These are phyloP conservation scores for Achroia grisella DNA, from an alignment of 1,140 invertebrate genomes.

Conservation along the genomic window DNA sequence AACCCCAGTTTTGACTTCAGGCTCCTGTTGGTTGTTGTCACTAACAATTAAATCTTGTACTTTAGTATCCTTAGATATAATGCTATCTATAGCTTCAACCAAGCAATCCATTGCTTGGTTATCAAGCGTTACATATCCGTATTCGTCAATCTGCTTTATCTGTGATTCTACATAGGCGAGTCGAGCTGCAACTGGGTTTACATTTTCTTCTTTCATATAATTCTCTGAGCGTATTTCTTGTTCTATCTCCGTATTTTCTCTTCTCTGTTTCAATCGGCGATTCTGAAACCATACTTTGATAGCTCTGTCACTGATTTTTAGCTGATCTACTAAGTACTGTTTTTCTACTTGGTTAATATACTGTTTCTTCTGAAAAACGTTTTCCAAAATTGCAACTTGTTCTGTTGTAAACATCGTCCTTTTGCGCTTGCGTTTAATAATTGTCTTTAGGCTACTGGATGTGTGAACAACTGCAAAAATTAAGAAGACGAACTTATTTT, in stretches of 20 bases:
- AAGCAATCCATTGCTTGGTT: slow-evolving; percentile 24
- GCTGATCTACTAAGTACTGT: slow-evolving; percentile 18
- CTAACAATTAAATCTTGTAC: no score
- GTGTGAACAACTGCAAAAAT: no score
- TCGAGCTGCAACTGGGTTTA: slow-evolving; percentile 29
- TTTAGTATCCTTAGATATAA: slow-evolving; percentile 2
- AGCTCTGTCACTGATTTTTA: slow-evolving; percentile 32
- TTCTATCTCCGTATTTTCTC: slow-evolving; percentile 10
- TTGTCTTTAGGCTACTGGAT: slow-evolving; percentile 16
- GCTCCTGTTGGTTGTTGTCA: neutral
- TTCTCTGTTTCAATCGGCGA: slow-evolving; percentile 31
- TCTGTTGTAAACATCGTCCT: slow-evolving; percentile 40
- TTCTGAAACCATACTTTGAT: slow-evolving; percentile 57
- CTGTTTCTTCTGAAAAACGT: slow-evolving; percentile 30
- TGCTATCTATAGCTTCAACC: slow-evolving; percentile 19
- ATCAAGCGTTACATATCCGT: slow-evolving; percentile 33
- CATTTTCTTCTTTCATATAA: slow-evolving; percentile 20
- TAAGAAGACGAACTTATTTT: no score
- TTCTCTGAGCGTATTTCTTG: slow-evolving; percentile 10
- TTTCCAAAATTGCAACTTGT: slow-evolving; percentile 37
- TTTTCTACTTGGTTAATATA: slow-evolving; percentile 31
- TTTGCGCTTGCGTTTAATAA: slow-evolving; percentile 29
- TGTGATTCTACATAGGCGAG: no score
- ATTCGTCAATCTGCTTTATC: no score
- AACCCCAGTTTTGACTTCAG: slow-evolving; percentile 2